Evolutionary conservation across 2,888 invertebrate species (phyloP), one percentile per base, ranked within the genome.

Genomic region (Lapara coniferarum): DNA sequence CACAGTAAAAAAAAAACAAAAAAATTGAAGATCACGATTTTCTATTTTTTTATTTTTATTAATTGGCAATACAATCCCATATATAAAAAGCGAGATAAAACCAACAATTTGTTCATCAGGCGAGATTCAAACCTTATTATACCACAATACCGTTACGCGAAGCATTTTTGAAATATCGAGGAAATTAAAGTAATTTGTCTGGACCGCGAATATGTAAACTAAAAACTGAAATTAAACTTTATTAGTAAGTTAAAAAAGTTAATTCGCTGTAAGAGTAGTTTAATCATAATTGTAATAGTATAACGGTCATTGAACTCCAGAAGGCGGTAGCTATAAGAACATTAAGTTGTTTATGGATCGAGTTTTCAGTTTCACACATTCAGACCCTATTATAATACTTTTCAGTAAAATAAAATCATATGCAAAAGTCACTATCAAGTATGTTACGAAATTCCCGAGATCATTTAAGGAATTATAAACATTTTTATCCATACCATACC

Each of bases 141-240:
- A 37, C 25, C n/a, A n/a, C n/a, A 10, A 30, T 44, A 58, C 58
- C 37, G 59, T 59, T 59, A 59, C 58, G n/a, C 37, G 59, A 46
- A 59, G 44, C 63, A 55, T 44, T 63, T 44, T 46, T 59, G 44
- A 59, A 37, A 59, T 46, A 59, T 16, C 59, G 44, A 6, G 44
- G 44, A 44, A 59, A 59, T 59, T 44, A 59, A 46, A 12, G 59
- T 16, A 59, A 59, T 59, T 59, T 59, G 8, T 14, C n/a, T 25
- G 37, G 16, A 55, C 55, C 19, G 53, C 53, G 59, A 10, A 16
- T 16, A 16, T 58, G n/a, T 44, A 37, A 37, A 59, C 59, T 59
- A 59, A n/a, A 59, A 59, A 59, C 16, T 46, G 59, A 46, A 44
- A 12, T 44, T 46, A 59, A 58, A 58, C 30, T 58, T 25, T 59